A percentile compares a stretch with the other conserved stretches of the same genome.
Conservation (phyloP, 2,797 vertebrate species). For the Tachyglossus aculeatus region DNA sequence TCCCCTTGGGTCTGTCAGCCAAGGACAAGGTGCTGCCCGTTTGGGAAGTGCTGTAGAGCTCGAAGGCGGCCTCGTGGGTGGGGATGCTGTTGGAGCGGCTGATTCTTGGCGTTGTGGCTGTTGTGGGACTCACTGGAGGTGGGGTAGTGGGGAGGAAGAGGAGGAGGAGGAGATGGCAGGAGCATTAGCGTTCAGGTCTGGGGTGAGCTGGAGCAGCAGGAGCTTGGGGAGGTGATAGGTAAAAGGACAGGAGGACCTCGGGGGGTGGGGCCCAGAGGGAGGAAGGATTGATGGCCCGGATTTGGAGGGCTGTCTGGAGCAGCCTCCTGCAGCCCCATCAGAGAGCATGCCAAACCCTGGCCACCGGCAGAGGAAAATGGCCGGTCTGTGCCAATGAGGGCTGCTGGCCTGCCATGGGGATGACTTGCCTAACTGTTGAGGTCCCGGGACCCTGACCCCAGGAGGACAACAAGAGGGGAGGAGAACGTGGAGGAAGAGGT, state of each 20-base stretch:
- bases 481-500: too few relatives aligned
- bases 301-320: too few relatives aligned
- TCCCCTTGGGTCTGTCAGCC: slow-evolving; percentile 92
- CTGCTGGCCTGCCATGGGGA: too few relatives aligned
- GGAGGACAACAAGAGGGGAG: too few relatives aligned
- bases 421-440: too few relatives aligned
- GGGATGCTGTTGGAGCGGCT: slow-evolving; percentile 98
- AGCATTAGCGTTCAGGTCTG: slow-evolving; percentile 34
- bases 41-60: slow-evolving; percentile 87
- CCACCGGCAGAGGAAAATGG: too few relatives aligned
- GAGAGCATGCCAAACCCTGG: too few relatives aligned
- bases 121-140: slow-evolving; percentile 78
- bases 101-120: slow-evolving; percentile 84
- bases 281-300: too few relatives aligned
- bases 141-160: slow-evolving; percentile 35
- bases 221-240: not conserved
- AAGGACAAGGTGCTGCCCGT: slow-evolving; percentile 93
- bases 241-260: not conserved
- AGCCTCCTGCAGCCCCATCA: too few relatives aligned
- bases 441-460: too few relatives aligned
- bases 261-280: not conserved
- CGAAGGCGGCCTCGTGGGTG: slow-evolving; percentile 89
- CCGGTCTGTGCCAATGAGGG: too few relatives aligned
- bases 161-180: slow-evolving; percentile 59
- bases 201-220: slow-evolving; percentile 7